phyloP scores from a whole-genome alignment of 2,113 vertebrate genomes.

The Heterochromis multidens region DNA sequence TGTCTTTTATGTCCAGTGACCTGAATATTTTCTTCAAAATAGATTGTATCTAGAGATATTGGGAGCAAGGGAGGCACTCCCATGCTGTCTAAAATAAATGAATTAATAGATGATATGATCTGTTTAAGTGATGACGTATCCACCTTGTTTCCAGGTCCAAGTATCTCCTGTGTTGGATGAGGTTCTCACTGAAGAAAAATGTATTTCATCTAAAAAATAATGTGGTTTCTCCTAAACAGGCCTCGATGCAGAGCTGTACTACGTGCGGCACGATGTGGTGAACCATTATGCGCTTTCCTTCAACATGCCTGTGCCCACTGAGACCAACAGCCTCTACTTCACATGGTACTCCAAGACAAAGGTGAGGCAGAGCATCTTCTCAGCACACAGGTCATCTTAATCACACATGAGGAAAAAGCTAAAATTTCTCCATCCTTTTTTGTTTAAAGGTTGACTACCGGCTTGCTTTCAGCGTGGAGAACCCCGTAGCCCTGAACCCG shows the following conservation, averaged over 20 bases:
- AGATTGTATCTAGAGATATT: background rate
- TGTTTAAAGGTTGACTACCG: constrained; percentile 87
- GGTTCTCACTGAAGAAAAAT: background rate
- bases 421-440: background rate
- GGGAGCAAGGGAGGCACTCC: too few species aligned
- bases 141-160: background rate
- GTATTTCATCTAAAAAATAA: background rate
- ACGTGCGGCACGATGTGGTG: constrained; percentile 92
- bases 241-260: constrained; percentile 94
- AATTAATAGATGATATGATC: too few species aligned
- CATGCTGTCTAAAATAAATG: too few species aligned
- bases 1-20: background rate
- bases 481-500: constrained; percentile 86
- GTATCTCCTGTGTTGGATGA: background rate
- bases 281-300: constrained; percentile 94
- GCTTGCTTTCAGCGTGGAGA: constrained; percentile 90
- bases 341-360: constrained; percentile 93
- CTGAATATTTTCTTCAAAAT: background rate
- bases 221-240: constrained; percentile 72
- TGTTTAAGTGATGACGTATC: background rate
- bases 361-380: constrained; percentile 55
- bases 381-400: background rate
- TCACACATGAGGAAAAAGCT: background rate
- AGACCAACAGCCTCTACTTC: constrained; percentile 95
- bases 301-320: constrained; percentile 89